Conservation (phyloP, 2,113 vertebrate genomes). For the Chrysemys picta region DNA sequence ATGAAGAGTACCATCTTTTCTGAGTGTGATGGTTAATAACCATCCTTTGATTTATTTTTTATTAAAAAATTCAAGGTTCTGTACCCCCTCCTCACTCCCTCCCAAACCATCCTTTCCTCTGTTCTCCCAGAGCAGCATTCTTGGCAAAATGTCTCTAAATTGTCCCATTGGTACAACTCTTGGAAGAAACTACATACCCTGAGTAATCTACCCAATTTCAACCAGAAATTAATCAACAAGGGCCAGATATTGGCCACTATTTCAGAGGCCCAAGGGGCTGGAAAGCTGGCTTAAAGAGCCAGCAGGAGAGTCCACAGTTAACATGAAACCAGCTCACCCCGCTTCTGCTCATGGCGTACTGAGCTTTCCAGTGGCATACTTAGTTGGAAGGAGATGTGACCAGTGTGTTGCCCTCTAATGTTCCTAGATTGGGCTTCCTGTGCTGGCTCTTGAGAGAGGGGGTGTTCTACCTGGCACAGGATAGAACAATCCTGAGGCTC, state of each 20-base stretch:
- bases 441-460: background rate
- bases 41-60: too few relatives aligned
- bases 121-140: background rate
- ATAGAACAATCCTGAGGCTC: background rate
- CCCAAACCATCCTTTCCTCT: background rate
- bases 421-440: background rate
- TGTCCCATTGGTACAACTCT: background rate
- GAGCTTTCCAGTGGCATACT: background rate
- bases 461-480: background rate
- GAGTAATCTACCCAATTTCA: background rate
- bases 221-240: background rate
- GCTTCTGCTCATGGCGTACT: background rate
- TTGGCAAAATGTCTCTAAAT: background rate
- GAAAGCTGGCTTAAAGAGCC: background rate
- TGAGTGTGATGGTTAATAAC: background rate
- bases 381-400: background rate
- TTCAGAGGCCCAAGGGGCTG: background rate
- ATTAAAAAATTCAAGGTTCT: background rate
- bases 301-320: background rate
- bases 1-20: background rate
- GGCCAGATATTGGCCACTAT: background rate
- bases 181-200: background rate
- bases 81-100: background rate
- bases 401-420: background rate
- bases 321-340: background rate